These are phyloP conservation scores for Solenopsis fugax DNA, from an alignment of 1,140 invertebrate species.

Conservation along the genomic window DNA sequence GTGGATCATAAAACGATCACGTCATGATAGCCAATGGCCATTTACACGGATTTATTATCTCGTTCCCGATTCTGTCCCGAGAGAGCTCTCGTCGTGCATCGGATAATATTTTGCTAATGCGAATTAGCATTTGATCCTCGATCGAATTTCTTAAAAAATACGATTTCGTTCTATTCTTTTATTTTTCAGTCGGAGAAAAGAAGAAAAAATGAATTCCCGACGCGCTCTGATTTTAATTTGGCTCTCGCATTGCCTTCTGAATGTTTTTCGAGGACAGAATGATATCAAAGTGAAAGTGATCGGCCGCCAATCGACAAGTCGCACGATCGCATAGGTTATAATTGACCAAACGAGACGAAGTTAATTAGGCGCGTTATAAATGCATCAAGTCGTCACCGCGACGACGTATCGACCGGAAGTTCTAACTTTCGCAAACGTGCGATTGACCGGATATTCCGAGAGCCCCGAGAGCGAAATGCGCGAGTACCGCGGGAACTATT, in stretches of 20 bases:
- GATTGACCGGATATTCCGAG: constrained; percentile 66
- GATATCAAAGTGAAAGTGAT: constrained; percentile 69
- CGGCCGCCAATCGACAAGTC: constrained; percentile 34
- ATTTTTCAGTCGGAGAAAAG: neutral
- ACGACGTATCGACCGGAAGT: constrained; percentile 62
- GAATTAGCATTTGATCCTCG: neutral
- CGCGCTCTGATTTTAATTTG: neutral
- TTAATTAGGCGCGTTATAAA: constrained; percentile 62
- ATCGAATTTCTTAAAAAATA: neutral
- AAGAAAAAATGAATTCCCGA: neutral
- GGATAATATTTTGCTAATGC: neutral
- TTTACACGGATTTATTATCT: constrained; percentile 38
- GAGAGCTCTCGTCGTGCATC: constrained; percentile 11
- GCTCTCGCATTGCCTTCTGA: neutral
- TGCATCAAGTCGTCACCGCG: neutral
- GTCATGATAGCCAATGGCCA: neutral
- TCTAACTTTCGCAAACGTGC: constrained; percentile 66
- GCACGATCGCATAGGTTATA: constrained; percentile 23
- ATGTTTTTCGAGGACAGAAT: constrained; percentile 60
- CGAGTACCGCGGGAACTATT: constrained; percentile 48
- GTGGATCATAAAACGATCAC: constrained; percentile 35
- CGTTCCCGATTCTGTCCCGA: neutral
- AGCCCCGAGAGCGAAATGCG: constrained; percentile 25
- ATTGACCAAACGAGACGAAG: constrained; percentile 52
- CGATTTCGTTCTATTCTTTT: neutral